phyloP scores from a whole-genome alignment of 2,888 invertebrate genomes.

The Crepidodera aurea region DNA sequence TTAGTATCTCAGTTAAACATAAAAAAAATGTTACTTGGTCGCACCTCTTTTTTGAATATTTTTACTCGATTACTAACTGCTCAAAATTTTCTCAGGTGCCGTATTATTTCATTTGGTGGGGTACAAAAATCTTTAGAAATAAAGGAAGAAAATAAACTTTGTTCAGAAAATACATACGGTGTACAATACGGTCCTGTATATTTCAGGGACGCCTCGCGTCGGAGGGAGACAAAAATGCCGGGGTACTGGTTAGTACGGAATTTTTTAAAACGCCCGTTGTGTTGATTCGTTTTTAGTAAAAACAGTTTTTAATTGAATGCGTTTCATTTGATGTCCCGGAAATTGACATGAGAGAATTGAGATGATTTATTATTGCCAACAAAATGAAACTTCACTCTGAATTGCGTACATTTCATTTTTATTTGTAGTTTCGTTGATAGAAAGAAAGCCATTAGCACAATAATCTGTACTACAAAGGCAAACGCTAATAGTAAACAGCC shows the following conservation, averaged over 20 bases:
- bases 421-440: neutral
- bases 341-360: slow-evolving; percentile 12
- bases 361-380: neutral
- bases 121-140: too few species aligned
- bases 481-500: too few species aligned
- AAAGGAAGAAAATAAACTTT: too few species aligned
- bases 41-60: too few species aligned
- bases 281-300: neutral
- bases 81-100: too few species aligned
- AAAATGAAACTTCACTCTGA: slow-evolving; percentile 6
- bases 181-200: neutral
- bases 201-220: neutral
- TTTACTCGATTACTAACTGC: too few species aligned
- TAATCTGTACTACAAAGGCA: too few species aligned
- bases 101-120: too few species aligned
- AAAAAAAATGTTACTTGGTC: too few species aligned
- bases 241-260: slow-evolving; percentile 16
- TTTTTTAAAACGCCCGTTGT: neutral
- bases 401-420: slow-evolving; percentile 1
- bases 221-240: neutral
- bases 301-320: slow-evolving; percentile 12
- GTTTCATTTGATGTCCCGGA: slow-evolving; percentile 3
- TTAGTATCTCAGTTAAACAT: too few species aligned
- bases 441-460: too few species aligned
- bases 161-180: too few species aligned